Conservation (phyloP, 1,140 invertebrate genomes). For the Drosophila lacteicornis region DNA sequence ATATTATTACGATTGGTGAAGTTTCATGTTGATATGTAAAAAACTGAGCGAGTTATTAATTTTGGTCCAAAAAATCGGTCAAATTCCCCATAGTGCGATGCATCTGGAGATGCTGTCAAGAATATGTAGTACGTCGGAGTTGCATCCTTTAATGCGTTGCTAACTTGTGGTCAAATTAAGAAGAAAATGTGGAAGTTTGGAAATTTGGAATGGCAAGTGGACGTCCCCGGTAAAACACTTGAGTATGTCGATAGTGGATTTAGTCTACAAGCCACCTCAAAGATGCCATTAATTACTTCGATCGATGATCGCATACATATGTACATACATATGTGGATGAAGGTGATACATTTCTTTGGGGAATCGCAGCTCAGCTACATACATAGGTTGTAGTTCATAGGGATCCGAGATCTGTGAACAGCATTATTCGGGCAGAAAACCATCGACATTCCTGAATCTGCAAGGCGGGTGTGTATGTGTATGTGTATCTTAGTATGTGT, state of each 20-base stretch:
- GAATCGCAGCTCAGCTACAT: neutral
- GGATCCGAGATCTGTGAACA: neutral
- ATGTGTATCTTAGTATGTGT: neutral
- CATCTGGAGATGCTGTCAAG: neutral
- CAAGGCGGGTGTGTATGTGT: neutral
- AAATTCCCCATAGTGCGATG: neutral
- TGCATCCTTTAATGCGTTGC: too few species aligned
- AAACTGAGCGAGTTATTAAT: too few species aligned
- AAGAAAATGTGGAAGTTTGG: neutral
- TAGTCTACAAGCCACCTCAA: neutral
- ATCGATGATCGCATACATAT: slow-evolving; percentile 1
- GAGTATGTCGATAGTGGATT: neutral
- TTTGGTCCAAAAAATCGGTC: too few species aligned
- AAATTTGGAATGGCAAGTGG: neutral
- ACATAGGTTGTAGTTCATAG: neutral
- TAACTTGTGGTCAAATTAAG: neutral
- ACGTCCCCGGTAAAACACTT: neutral
- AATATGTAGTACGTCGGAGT: neutral
- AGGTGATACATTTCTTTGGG: slow-evolving; percentile 2
- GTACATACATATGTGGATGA: neutral
- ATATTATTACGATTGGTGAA: too few species aligned
- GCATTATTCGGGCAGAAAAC: slow-evolving; percentile 1
- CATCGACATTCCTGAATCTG: slow-evolving; percentile 12
- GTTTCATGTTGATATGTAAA: too few species aligned
- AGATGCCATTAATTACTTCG: neutral